Percentiles rank a stretch among this genome's conserved stretches.
phyloP scores from a whole-genome alignment of 2,797 vertebrate genomes.

The Gadopsis bispinosus region DNA sequence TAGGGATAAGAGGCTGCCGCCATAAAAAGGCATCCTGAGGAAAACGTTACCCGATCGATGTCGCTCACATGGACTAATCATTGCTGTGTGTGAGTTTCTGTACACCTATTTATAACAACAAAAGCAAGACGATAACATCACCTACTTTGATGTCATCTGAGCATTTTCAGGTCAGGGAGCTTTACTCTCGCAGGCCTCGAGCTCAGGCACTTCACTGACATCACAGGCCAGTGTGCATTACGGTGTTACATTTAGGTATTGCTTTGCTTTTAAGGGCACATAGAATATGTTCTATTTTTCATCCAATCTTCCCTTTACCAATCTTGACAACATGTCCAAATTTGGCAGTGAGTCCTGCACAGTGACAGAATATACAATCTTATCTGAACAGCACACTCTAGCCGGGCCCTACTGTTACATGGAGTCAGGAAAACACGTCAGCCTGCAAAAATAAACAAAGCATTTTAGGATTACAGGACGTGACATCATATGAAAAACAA shows the following conservation, averaged over 20 bases:
- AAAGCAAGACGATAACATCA: background rate
- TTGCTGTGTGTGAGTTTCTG: constrained; percentile 3
- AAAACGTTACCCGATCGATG: background rate
- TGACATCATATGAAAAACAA: constrained; percentile 67
- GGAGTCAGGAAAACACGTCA: constrained; percentile 68
- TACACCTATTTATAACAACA: background rate
- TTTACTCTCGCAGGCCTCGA: constrained; percentile 25
- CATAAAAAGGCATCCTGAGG: constrained; percentile 14
- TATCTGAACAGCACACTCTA: constrained; percentile 64
- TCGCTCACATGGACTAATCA: background rate
- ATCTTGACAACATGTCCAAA: constrained; percentile 45
- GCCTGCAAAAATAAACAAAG: constrained; percentile 73
- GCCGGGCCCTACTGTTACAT: constrained; percentile 68
- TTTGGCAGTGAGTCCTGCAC: constrained; percentile 41
- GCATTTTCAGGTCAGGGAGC: constrained; percentile 46
- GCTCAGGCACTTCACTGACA: constrained; percentile 28
- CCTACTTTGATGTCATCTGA: constrained; percentile 30
- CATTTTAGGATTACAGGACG: constrained; percentile 73
- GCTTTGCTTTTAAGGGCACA: constrained; percentile 21
- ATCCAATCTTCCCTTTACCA: background rate
- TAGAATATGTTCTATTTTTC: constrained; percentile 4
- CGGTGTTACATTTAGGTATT: background rate
- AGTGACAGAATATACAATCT: constrained; percentile 52
- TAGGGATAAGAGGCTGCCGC: background rate
- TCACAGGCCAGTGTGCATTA: constrained; percentile 15